Conservation (phyloP, 2,113 vertebrate genomes). For the Rhea americana region DNA sequence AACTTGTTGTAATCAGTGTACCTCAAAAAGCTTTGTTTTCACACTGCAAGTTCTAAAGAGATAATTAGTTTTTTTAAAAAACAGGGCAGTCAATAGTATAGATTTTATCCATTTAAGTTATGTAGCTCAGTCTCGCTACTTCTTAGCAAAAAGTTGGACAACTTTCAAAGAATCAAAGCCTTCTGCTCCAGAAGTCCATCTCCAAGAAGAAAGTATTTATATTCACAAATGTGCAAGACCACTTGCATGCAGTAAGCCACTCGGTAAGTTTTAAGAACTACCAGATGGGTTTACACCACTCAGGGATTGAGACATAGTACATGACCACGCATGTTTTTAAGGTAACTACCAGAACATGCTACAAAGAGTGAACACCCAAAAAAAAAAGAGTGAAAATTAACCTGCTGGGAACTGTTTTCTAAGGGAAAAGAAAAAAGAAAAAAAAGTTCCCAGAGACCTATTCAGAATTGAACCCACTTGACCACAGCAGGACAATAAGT, state of each 20-base stretch:
- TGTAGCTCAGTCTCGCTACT: background rate
- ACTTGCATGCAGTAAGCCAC: background rate
- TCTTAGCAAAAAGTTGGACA: background rate
- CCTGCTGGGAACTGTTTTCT: background rate
- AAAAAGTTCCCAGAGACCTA: background rate
- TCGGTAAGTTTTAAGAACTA: background rate
- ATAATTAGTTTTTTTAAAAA: no score
- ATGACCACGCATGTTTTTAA: accelerated
- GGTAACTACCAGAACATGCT: no score
- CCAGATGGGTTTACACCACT: no score
- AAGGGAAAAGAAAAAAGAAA: background rate
- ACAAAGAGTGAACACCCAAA: no score
- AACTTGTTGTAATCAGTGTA: background rate
- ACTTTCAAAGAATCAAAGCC: background rate
- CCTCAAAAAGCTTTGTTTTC: background rate
- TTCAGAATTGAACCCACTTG: background rate
- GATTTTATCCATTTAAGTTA: background rate
- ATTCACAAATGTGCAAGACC: background rate
- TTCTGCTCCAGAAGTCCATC: background rate
- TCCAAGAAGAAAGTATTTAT: background rate
- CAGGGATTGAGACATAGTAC: accelerated
- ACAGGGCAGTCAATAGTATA: background rate
- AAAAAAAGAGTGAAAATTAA: no score
- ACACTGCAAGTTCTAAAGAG: background rate
- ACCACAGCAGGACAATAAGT: background rate